A percentile compares a stretch with the other conserved stretches of the same genome.
Evolutionary conservation across 1,140 invertebrate species (phyloP).

Genomic region (Chymomyza costata): DNA sequence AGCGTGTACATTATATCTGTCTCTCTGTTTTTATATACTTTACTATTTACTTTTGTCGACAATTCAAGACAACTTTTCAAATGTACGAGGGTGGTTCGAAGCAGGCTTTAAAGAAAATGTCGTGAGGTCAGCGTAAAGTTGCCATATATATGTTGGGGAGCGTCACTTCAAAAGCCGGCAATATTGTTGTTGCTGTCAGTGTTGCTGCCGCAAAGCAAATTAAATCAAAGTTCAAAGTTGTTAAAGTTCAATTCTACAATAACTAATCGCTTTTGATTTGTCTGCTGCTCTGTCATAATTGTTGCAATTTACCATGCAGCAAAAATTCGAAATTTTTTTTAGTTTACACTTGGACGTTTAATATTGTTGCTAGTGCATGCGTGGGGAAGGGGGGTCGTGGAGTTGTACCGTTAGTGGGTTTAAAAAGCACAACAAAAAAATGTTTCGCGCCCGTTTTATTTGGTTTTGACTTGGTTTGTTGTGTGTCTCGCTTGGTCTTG

Average conservation of each 20-base stretch:
- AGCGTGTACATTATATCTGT: too few species aligned
- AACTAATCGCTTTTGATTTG: too few species aligned
- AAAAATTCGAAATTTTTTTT: background rate
- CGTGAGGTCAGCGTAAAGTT: too few species aligned
- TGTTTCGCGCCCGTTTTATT: slow-evolving; percentile 32
- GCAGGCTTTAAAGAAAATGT: slow-evolving; percentile 35
- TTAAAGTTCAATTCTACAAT: slow-evolving; percentile 41
- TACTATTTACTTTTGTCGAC: too few species aligned
- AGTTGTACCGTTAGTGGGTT: too few species aligned
- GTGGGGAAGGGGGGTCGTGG: too few species aligned
- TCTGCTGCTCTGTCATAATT: too few species aligned
- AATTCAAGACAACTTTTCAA: too few species aligned
- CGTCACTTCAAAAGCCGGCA: too few species aligned
- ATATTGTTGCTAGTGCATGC: slow-evolving; percentile 12
- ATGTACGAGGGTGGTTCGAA: background rate
- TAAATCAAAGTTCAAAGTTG: slow-evolving; percentile 50
- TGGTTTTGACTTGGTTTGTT: slow-evolving; percentile 16
- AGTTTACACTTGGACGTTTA: background rate
- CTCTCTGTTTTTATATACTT: too few species aligned
- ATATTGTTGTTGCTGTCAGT: slow-evolving; percentile 18
- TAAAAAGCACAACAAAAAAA: slow-evolving; percentile 14
- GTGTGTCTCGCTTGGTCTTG: slow-evolving; percentile 31
- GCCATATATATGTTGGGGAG: slow-evolving; percentile 15
- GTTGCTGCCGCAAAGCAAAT: slow-evolving; percentile 11
- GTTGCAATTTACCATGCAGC: too few species aligned